Conservation (phyloP, 2,113 vertebrate species). For the Lycaon pictus region DNA sequence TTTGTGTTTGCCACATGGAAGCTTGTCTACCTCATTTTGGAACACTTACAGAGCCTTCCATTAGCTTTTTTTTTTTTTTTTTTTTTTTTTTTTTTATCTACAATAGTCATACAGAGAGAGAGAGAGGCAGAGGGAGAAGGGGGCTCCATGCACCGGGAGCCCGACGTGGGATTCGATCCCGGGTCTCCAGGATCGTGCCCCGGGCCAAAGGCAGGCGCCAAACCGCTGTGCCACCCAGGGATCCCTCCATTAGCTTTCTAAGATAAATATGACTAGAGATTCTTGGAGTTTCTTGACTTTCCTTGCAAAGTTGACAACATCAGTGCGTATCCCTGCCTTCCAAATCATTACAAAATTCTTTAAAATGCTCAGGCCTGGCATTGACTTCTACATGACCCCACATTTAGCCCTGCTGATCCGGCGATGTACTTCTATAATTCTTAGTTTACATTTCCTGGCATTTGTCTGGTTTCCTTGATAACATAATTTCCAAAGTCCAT, state of each 20-base stretch:
- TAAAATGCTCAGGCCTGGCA: neutral
- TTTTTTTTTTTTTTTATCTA: too few species aligned
- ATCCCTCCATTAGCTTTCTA: neutral
- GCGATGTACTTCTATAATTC: neutral
- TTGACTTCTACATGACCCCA: neutral
- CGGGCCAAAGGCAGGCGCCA: too few species aligned
- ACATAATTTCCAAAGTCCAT: neutral
- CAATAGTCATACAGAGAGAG: too few species aligned
- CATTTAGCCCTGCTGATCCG: neutral
- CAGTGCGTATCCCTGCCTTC: neutral
- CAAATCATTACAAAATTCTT: neutral
- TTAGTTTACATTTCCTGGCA: neutral
- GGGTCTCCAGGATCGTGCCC: too few species aligned
- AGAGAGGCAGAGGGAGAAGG: too few species aligned
- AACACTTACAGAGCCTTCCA: neutral
- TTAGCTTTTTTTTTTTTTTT: too few species aligned
- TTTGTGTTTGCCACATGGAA: neutral
- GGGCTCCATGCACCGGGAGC: too few species aligned
- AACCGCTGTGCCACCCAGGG: too few species aligned
- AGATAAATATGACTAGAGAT: neutral
- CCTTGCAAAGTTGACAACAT: constrained; percentile 16
- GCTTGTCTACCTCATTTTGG: neutral
- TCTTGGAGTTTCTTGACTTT: neutral
- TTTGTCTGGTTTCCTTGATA: neutral
- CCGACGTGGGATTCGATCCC: too few species aligned